Base-by-base conservation (phyloP, 2,113 vertebrate genomes). In the Genyomyrus donnyi region DNA sequence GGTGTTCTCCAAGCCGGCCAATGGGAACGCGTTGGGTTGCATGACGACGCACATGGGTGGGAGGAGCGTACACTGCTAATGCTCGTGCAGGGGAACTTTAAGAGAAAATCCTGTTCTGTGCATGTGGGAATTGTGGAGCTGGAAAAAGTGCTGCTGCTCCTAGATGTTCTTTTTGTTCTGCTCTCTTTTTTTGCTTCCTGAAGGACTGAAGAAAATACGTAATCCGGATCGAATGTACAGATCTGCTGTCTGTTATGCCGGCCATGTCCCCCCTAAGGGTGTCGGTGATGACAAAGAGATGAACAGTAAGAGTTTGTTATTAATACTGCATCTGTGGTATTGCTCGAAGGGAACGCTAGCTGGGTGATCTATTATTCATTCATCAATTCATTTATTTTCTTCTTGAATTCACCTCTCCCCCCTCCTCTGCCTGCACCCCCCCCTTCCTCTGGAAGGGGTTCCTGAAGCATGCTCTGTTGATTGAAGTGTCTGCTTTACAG, bases 161-260 rank as follows among this genome's bases (percentile, higher is more conserved):
- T 66, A 24, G 52, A 58, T 88, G 53, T 88, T 49, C 53, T 58
- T 94, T 62, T 94, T 93, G 94, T 93, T 94, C 94, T 94, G 93
- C 95, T 96, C 94, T 96, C 93, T 96, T 93, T 80, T 80, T 94
- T 92, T 96, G 95, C 95, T 93, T 95, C 95, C 96, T 94, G 93
- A 96, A 96, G 96, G 96, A 96, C 96, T 96, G 96, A 96, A 96
- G 96, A 96, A 96, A 96, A 95, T 96, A 95, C 96, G 95, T 95
- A 96, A 96, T 96, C 96, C 95, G 94, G 96, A 96, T 96, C 95
- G 96, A 96, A 96, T 96, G 96, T 96, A 96, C 96, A 96, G 96
- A 96, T 96, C 96, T 94, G 95, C 95, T 93, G 96, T 96, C 95
- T 96, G 96, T 95, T 96, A 95, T 95, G 95, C 96, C 94, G 96